phyloP scores from a whole-genome alignment of 1,140 invertebrate species.

The Mactra quadrangularis region DNA sequence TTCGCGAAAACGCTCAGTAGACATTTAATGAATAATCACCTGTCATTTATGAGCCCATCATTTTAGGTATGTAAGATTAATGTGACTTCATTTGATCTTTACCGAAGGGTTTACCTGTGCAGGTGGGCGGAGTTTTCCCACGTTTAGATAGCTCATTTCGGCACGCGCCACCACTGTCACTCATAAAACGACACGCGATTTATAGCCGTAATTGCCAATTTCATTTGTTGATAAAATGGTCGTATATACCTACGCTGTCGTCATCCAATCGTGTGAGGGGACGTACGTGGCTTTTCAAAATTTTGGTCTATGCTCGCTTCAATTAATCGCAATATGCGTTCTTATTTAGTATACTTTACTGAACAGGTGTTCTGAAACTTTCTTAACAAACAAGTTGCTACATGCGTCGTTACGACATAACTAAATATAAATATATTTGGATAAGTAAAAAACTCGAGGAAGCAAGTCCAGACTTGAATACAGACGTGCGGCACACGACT shows the following conservation, averaged over 20 bases:
- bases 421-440: neutral
- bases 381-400: neutral
- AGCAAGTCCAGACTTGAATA: neutral
- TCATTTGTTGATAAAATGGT: constrained; percentile 40
- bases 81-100: constrained; percentile 40
- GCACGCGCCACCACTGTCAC: constrained; percentile 56
- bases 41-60: constrained; percentile 47
- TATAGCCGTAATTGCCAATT: constrained; percentile 52
- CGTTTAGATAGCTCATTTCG: constrained; percentile 42
- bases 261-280: constrained; percentile 24
- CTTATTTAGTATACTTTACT: constrained; percentile 11
- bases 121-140: constrained; percentile 61
- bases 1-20: constrained; percentile 38
- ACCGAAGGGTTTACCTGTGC: constrained; percentile 53
- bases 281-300: neutral
- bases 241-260: constrained; percentile 6
- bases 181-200: constrained; percentile 49
- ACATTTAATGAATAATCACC: constrained; percentile 57
- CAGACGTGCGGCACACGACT: neutral
- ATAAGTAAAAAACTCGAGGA: neutral
- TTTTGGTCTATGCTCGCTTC: neutral
- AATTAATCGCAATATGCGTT: constrained; percentile 10
- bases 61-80: constrained; percentile 57
- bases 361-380: too few species aligned
- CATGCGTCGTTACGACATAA: neutral